Conservation (phyloP, 2,797 vertebrate species). For the Malurus leucopterus region DNA sequence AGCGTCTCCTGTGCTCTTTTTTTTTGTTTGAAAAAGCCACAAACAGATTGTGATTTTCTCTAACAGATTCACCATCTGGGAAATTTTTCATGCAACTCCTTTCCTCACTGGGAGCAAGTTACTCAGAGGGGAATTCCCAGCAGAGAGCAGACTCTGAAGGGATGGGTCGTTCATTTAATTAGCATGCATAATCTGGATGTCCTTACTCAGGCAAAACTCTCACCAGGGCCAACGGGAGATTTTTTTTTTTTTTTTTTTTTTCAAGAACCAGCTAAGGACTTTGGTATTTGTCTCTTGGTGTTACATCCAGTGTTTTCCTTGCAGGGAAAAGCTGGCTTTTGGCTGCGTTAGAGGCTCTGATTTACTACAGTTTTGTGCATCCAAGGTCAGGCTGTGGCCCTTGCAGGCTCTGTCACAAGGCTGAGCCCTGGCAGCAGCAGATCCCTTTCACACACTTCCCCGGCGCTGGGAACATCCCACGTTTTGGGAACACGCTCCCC, state of each 20-base stretch:
- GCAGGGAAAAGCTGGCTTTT: background rate
- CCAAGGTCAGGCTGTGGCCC: background rate
- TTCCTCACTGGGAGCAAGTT: slow-evolving; percentile 57
- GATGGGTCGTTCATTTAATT: slow-evolving; percentile 58
- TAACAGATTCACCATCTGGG: slow-evolving; percentile 62
- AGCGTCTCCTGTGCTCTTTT: slow-evolving; percentile 41
- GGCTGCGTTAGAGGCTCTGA: background rate
- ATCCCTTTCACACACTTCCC: slow-evolving; percentile 8
- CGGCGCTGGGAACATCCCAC: background rate
- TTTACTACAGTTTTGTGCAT: background rate
- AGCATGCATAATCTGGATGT: slow-evolving; percentile 40
- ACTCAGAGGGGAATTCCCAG: slow-evolving; percentile 62
- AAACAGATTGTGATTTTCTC: slow-evolving; percentile 62
- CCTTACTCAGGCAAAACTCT: slow-evolving; percentile 60
- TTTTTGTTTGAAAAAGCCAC: slow-evolving; percentile 43
- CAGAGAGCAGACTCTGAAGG: slow-evolving; percentile 46
- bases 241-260: background rate
- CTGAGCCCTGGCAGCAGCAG: background rate
- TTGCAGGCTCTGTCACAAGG: background rate
- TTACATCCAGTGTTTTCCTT: background rate
- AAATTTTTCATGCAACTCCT: slow-evolving; percentile 59
- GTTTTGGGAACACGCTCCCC: rapidly evolving
- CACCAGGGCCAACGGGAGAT: slow-evolving; percentile 20
- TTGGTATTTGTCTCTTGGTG: slow-evolving; percentile 30
- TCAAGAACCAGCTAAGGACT: slow-evolving; percentile 26